phyloP scores from a whole-genome alignment of 2,888 invertebrate species.

The Yponomeuta sedellus region DNA sequence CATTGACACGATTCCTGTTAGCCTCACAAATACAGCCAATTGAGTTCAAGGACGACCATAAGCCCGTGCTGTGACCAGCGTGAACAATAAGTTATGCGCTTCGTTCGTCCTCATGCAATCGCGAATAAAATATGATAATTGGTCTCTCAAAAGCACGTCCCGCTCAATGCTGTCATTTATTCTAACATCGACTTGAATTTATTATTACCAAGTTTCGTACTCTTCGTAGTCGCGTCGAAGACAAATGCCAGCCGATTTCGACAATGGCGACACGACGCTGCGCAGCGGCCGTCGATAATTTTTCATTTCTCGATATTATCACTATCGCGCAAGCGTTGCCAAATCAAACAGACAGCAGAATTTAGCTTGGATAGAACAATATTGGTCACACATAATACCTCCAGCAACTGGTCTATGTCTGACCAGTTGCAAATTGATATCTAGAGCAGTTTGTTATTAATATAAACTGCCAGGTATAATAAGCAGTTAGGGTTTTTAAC shows the following conservation, averaged over 20 bases:
- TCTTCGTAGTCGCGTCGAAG: constrained; percentile 14
- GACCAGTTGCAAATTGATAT: background rate
- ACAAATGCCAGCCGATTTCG: constrained; percentile 7
- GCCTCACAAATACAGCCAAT: constrained; percentile 67
- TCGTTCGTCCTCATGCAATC: constrained; percentile 66
- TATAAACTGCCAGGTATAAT: background rate
- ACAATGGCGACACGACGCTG: background rate
- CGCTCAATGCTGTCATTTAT: constrained; percentile 30
- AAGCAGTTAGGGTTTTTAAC: background rate
- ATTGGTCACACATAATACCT: background rate
- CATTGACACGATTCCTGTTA: constrained; percentile 71
- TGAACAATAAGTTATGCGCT: constrained; percentile 68
- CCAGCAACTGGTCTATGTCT: no score
- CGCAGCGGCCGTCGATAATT: constrained; percentile 1
- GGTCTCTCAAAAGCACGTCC: constrained; percentile 51
- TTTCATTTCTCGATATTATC: constrained; percentile 9
- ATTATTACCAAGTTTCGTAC: constrained; percentile 19
- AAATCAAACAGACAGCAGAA: background rate
- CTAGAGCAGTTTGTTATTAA: background rate
- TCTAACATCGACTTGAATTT: constrained; percentile 10
- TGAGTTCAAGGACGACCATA: constrained; percentile 72
- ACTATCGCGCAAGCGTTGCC: background rate
- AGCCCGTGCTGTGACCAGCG: constrained; percentile 68
- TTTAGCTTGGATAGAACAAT: background rate
- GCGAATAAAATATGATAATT: constrained; percentile 71